phyloP scores from a whole-genome alignment of 2,888 invertebrate genomes.

The Eristalis tenax region DNA sequence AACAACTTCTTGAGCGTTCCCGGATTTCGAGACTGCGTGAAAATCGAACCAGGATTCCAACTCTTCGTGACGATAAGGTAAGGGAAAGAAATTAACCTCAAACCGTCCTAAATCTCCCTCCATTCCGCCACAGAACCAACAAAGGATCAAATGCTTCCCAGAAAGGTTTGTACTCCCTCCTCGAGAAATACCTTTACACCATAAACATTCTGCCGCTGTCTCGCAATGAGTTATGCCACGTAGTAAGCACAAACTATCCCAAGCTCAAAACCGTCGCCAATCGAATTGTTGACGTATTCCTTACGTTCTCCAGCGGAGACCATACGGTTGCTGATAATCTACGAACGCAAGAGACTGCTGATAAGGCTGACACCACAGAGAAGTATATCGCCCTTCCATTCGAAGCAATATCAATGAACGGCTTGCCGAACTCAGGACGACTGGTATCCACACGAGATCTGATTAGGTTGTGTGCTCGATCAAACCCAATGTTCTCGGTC shows the following conservation, averaged over 20 bases:
- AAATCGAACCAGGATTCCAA: constrained; percentile 92
- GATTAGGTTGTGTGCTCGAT: constrained; percentile 94
- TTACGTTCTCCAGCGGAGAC: constrained; percentile 88
- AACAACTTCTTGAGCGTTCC: constrained; percentile 91
- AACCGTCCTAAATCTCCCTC: background rate
- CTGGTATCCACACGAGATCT: constrained; percentile 93
- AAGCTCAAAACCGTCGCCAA: constrained; percentile 87
- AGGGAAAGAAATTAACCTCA: constrained; percentile 27
- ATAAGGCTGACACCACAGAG: constrained; percentile 76
- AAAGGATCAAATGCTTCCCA: constrained; percentile 79
- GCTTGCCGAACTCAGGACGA: constrained; percentile 82
- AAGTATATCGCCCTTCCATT: constrained; percentile 77
- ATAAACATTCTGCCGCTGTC: constrained; percentile 91
- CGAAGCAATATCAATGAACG: constrained; percentile 75
- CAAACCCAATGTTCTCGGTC: constrained; percentile 88
- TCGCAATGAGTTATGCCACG: constrained; percentile 87
- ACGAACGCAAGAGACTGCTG: constrained; percentile 80
- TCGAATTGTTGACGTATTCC: constrained; percentile 91
- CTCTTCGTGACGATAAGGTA: constrained; percentile 94
- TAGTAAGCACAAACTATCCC: constrained; percentile 87
- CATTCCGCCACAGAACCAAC: constrained; percentile 76
- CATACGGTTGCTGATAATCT: constrained; percentile 82
- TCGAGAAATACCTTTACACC: constrained; percentile 92
- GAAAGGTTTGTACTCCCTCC: constrained; percentile 85
- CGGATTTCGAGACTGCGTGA: constrained; percentile 92